Percentiles rank a stretch among this genome's conserved stretches.
Evolutionary conservation across 2,797 vertebrate species (phyloP).

Genomic region (Crenichthys baileyi): DNA sequence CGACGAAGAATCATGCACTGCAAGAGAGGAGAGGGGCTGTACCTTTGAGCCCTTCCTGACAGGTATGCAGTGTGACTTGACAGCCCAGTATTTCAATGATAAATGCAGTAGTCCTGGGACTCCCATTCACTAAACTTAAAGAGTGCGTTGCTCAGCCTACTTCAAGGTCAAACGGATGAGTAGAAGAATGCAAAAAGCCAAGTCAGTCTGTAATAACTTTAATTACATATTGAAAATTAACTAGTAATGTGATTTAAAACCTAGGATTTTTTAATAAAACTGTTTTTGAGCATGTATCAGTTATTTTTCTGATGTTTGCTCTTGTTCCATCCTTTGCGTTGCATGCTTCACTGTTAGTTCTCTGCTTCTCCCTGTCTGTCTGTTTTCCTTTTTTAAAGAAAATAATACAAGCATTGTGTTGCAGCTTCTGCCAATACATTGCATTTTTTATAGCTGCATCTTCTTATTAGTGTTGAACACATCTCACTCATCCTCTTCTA

Average conservation of each 20-base stretch:
- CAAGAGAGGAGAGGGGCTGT: constrained; percentile 83
- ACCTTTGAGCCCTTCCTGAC: constrained; percentile 85
- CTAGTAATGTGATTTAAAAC: neutral
- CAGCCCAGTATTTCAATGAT: constrained; percentile 88
- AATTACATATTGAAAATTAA: constrained; percentile 7
- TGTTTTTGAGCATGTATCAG: neutral
- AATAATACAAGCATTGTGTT: neutral
- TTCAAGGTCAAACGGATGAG: constrained; percentile 84
- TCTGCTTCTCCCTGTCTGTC: neutral
- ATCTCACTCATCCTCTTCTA: constrained; percentile 10
- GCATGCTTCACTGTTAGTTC: neutral
- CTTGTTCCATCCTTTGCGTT: too few species aligned
- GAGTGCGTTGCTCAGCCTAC: constrained; percentile 75
- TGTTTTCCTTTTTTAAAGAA: neutral
- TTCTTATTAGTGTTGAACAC: constrained; percentile 3
- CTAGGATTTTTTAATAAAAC: neutral
- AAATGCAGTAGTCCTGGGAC: constrained; percentile 86
- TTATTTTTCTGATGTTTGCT: neutral
- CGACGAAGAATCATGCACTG: constrained; percentile 85
- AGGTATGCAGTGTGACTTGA: constrained; percentile 86
- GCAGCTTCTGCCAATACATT: neutral
- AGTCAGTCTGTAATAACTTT: constrained; percentile 28
- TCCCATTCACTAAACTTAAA: constrained; percentile 82
- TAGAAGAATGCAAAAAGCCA: constrained; percentile 65
- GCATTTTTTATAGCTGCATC: neutral